Evolutionary conservation across 92 coral and sea anemone genomes (phyloP), one percentile per base, ranked within the genome.

Genomic region (Phenganax subtilis): DNA sequence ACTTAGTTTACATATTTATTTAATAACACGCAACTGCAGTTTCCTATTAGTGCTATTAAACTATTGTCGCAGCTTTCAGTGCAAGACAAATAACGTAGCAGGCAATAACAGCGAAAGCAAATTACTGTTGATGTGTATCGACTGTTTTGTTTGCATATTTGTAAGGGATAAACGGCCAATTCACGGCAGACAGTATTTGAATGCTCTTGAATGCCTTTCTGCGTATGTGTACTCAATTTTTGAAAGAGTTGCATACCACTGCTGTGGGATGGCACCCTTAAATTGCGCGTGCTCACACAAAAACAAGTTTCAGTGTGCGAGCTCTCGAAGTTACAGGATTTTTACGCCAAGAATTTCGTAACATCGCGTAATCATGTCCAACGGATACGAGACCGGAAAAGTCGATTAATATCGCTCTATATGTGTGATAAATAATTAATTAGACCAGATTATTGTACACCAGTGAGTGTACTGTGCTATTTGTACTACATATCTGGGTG

Each of bases 301-400:
- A 37, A 37, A 37, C 2, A 37, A 2, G 47, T 37, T 37, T 37
- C 47, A 37, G 47, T 2, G 47, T 5, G 47, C 47, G 16, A 12
- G 53, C 10, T 30, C 15, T 68, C 3, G 7, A 68, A 61, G 27
- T 61, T 12, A 3, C n/a, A 29, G 11, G n/a, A 9, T 0, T 37
- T 30, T 17, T 68, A 30, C 37, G 31, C 73, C 73, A 14, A 7
- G 12, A 53, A 68, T 30, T 68, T 68, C 53, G 73, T 53, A 68
- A 73, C 30, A 72, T 7, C 60, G 51, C n/a, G 62, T 20, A 63
- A 79, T 63, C 83, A 47, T 79, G 83, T 79, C 15, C 55, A 51
- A 62, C 73, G 83, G 83, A 79, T 60, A 53, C 65, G 74, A 28
- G 37, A 63, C 83, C 83, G 83, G 83, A 79, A 79, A 79, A 79